A percentile compares a stretch with the other conserved stretches of the same genome.
These are phyloP conservation scores for Siniperca scherzeri DNA, from an alignment of 2,797 vertebrate genomes.

Conservation along the genomic window DNA sequence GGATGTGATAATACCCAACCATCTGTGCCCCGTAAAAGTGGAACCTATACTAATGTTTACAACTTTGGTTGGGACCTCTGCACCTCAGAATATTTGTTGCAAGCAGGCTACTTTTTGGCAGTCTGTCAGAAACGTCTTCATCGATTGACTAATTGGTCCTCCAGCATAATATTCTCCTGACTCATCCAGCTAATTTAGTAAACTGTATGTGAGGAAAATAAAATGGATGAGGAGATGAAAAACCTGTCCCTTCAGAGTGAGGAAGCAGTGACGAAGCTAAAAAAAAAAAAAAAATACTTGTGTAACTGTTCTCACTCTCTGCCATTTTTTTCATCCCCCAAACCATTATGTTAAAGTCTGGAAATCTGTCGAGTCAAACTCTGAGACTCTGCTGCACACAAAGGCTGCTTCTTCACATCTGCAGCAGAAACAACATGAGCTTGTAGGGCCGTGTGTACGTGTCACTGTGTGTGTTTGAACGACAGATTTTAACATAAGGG, in stretches of 20 bases:
- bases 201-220: neutral
- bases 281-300: slow-evolving; percentile 11
- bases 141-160: neutral
- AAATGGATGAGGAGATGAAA: too few species aligned
- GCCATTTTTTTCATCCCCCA: slow-evolving; percentile 25
- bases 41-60: neutral
- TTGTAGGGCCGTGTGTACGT: neutral
- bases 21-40: neutral
- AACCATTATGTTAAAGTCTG: slow-evolving; percentile 20
- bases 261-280: slow-evolving; percentile 26
- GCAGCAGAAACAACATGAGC: slow-evolving; percentile 29
- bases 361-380: slow-evolving; percentile 51
- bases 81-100: too few species aligned
- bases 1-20: neutral
- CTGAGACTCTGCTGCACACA: slow-evolving; percentile 27
- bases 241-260: neutral
- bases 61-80: neutral
- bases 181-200: neutral
- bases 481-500: too few species aligned
- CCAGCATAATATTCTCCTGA: neutral
- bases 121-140: neutral
- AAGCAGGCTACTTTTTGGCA: neutral
- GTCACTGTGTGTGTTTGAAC: neutral
- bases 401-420: slow-evolving; percentile 46
- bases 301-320: slow-evolving; percentile 26